A percentile compares a stretch with the other conserved stretches of the same genome.
phyloP scores from a whole-genome alignment of 2,888 invertebrate genomes.

The Psylliodes chrysocephalus region DNA sequence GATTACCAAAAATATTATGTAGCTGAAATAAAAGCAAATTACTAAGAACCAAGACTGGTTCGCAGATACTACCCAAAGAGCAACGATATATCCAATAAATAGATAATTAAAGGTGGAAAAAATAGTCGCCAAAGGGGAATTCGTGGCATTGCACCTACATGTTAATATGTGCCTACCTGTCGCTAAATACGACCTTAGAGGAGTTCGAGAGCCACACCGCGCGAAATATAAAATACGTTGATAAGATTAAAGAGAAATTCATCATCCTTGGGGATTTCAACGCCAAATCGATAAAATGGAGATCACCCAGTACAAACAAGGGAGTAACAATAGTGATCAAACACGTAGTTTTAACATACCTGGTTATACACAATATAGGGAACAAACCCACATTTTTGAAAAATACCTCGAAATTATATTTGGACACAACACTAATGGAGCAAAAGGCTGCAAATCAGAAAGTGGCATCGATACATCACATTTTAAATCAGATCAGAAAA shows the following conservation, averaged over 20 bases:
- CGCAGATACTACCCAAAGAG: constrained; percentile 11
- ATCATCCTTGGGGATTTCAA: constrained; percentile 12
- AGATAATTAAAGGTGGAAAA: neutral
- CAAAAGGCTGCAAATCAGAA: neutral
- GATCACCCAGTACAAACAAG: neutral
- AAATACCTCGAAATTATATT: no score
- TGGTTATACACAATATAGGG: neutral
- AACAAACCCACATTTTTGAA: neutral
- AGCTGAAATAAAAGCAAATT: no score
- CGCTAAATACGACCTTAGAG: neutral
- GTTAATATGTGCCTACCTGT: neutral
- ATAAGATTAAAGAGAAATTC: neutral
- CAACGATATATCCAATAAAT: neutral
- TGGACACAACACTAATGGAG: neutral
- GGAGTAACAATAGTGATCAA: neutral
- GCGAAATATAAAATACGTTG: neutral
- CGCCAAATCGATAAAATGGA: neutral
- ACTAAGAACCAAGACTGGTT: neutral
- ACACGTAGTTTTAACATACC: neutral
- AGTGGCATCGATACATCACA: neutral
- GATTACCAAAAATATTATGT: neutral
- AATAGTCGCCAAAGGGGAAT: neutral
- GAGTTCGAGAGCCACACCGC: neutral
- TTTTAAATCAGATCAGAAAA: no score
- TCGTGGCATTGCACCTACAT: neutral